Percentiles rank a stretch among this genome's conserved stretches.
phyloP scores from a whole-genome alignment of 2,113 vertebrate species.

The Sinocyclocheilus maitianheensis region DNA sequence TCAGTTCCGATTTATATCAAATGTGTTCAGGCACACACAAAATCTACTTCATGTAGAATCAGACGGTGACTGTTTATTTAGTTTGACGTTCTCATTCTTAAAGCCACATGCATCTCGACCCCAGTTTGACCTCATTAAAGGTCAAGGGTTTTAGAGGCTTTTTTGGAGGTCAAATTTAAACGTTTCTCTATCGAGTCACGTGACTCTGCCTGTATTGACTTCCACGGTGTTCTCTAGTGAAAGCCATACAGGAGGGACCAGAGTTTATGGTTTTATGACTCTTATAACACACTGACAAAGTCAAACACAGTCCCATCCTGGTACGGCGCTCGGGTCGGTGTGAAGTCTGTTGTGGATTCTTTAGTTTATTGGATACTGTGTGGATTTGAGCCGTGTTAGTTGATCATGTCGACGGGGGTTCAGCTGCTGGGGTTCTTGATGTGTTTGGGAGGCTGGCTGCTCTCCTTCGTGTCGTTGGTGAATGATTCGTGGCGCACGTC shows the following conservation, averaged over 20 bases:
- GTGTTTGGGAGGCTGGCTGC: constrained; percentile 69
- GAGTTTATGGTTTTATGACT: constrained; percentile 54
- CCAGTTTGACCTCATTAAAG: neutral
- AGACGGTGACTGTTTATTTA: neutral
- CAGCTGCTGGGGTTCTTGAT: constrained; percentile 72
- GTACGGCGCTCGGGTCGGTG: neutral
- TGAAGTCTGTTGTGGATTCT: neutral
- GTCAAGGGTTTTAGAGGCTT: neutral
- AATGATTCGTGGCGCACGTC: constrained; percentile 76
- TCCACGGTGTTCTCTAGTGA: constrained; percentile 6
- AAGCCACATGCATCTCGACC: neutral
- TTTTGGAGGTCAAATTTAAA: neutral
- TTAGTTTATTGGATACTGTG: neutral
- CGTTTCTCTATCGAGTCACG: no score
- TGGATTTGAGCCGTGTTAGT: neutral
- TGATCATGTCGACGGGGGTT: constrained; percentile 66
- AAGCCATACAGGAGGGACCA: neutral
- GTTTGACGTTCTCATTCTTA: neutral
- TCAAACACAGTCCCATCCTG: neutral
- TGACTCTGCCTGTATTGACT: neutral
- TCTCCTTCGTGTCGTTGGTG: constrained; percentile 66
- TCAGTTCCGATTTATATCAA: neutral
- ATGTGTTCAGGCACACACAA: neutral
- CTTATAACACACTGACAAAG: constrained; percentile 8
- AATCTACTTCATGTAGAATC: neutral